Evolutionary conservation across 2,113 vertebrate species (phyloP), one percentile per base, ranked within the genome.

Genomic region (Gymnogyps californianus): DNA sequence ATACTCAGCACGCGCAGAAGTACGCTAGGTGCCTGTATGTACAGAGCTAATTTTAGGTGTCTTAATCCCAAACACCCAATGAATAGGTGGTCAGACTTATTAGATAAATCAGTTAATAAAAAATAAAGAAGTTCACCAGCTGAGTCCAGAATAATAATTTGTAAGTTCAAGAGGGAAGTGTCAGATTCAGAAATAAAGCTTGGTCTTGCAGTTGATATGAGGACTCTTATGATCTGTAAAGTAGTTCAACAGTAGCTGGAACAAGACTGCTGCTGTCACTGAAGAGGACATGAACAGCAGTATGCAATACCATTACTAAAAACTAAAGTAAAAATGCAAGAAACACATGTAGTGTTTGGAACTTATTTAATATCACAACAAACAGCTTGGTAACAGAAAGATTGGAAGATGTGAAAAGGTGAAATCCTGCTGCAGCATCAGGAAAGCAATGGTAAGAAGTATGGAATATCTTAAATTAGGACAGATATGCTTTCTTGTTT

Each of bases 331-430:
- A n/a, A 64, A 55, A 64, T 18, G 9, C 11, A 71, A 62, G n/a
- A 24, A 6, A 24, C 7, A 34, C 2, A 36, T 1, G 6, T 13
- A 54, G 9, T 2, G 2, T 12, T 22, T 18, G 5, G 13, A 61
- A 22, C 10, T 32, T 47, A 10, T 20, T 71, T 32, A 36, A 31
- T 38, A 36, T 44, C 34, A 42, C 8, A 84, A 80, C 12, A 54
- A 89, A 46, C 5, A 82, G 5, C 26, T 65, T 4, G 2, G 10
- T 11, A 78, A 52, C 12, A 64, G 34, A 58, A 72, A 49, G 7
- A 31, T 0, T 64, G 5, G 19, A 59, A 47, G 12, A 51, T 0
- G 1, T 16, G 10, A n/a, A 67, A 80, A 55, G 1, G 11, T 52
- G 25, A 87, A 81, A 58, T 55, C 16, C 38, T 77, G 4, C 20